These are phyloP conservation scores for Streptopelia turtur DNA, from an alignment of 2,797 vertebrate genomes.

Conservation along the genomic window DNA sequence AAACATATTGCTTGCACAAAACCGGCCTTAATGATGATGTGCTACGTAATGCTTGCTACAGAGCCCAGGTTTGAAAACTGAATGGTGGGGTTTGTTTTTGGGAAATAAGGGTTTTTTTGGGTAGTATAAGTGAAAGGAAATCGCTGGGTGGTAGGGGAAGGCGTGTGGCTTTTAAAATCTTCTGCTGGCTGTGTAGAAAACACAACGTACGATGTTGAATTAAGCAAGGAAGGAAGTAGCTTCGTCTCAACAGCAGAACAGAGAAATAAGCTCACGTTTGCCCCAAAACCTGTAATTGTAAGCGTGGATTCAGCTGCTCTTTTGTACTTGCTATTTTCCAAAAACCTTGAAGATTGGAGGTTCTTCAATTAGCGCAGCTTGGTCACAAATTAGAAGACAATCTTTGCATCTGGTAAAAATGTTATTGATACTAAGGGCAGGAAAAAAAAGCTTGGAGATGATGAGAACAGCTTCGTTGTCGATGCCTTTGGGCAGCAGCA, in stretches of 20 bases:
- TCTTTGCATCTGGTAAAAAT: background rate
- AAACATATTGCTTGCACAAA: background rate
- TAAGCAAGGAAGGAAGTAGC: background rate
- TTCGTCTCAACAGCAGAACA: background rate
- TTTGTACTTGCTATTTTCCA: background rate
- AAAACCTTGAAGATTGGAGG: background rate
- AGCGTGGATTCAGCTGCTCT: background rate
- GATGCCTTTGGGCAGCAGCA: conserved; percentile 32
- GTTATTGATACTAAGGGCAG: background rate
- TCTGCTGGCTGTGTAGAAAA: background rate
- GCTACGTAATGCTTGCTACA: rapidly evolving
- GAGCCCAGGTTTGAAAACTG: background rate
- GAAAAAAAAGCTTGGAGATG: background rate
- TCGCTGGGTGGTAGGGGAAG: background rate
- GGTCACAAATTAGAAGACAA: background rate
- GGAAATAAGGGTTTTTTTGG: background rate
- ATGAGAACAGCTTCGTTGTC: conserved; percentile 34
- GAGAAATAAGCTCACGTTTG: background rate
- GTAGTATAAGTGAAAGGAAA: background rate
- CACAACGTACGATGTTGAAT: rapidly evolving
- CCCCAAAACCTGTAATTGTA: background rate
- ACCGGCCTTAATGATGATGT: background rate
- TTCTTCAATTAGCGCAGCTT: background rate
- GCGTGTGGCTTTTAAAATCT: background rate
- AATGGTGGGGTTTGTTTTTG: background rate